These are phyloP conservation scores for Mamestra configurata DNA, from an alignment of 1,140 invertebrate species.

Conservation along the genomic window DNA sequence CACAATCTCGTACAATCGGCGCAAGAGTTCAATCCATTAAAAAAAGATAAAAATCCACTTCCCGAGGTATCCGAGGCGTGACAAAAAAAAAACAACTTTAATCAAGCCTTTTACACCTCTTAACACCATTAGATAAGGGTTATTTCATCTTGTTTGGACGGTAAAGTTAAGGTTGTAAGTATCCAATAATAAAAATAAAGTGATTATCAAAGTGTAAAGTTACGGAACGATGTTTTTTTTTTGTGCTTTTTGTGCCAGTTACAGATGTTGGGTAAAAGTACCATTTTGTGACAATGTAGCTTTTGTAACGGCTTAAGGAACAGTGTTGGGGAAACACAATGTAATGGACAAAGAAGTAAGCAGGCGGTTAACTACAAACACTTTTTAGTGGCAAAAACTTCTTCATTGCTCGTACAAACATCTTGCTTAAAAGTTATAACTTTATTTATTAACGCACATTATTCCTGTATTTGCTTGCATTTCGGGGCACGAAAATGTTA, in stretches of 20 bases:
- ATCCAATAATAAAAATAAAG: slow-evolving; percentile 22
- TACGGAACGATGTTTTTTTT: slow-evolving; percentile 18
- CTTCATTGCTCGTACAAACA: neutral
- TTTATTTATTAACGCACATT: too few species aligned
- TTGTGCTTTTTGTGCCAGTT: neutral
- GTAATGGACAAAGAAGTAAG: neutral
- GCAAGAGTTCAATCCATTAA: slow-evolving; percentile 38
- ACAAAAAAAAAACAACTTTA: slow-evolving; percentile 5
- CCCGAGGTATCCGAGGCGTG: slow-evolving; percentile 15
- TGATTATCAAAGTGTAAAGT: slow-evolving; percentile 35
- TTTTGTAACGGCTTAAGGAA: neutral
- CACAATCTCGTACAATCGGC: slow-evolving; percentile 47
- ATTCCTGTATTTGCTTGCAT: too few species aligned
- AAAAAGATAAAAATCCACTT: slow-evolving; percentile 22
- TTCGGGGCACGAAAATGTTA: too few species aligned
- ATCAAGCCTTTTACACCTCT: neutral
- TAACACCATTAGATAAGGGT: neutral
- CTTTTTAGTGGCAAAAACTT: neutral
- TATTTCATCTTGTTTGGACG: neutral
- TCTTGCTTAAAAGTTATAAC: too few species aligned
- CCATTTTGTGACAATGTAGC: neutral
- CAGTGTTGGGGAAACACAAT: neutral
- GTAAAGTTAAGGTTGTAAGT: slow-evolving; percentile 10
- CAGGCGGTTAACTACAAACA: neutral
- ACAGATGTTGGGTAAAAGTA: slow-evolving; percentile 12